Evolutionary conservation across 1,140 invertebrate genomes (phyloP), one percentile per base, ranked within the genome.

Genomic region (Rhagoletis zephyria): DNA sequence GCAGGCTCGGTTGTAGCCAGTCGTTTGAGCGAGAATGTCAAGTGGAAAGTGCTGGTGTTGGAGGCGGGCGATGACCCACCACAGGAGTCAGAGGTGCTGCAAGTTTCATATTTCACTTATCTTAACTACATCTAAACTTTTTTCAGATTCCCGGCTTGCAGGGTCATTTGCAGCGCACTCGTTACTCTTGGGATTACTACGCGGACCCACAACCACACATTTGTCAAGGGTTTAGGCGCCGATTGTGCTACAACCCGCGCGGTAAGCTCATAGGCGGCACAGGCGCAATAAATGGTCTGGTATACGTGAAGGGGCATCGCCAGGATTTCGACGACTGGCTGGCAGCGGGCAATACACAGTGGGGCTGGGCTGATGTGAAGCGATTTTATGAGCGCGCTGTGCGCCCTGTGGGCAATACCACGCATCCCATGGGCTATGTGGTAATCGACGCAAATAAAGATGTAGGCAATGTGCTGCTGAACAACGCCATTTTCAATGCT

Each of bases 231-330:
- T 95, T 96, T 95, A 93, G 93, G 64, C 93, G 94, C 45, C 90
- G 93, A n/a, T 93, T 93, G 42, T 95, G 96, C 90, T 95, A 96
- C 86, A 96, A 95, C 95, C 95, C 96, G 0, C 93, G 96, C 77
- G 96, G 96, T 2, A 97, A 96, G 92, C 96, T 96, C 0, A 94
- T 97, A 89, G 97, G 97, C 6, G 97, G 97, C 2, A 97, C 96
- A 0, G 97, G 96, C 74, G 96, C 96, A 0, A 92, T 98, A 0
- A 98, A 98, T 91, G 97, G 97, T 88, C 97, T 98, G 97, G 97
- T 98, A 61, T 97, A 97, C 89, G 96, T 97, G 0, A 12, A 97
- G 89, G 97, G 97, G 6, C 93, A 96, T 90, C 93, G 95, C 3
- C 89, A 91, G 12, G 97, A 98, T 90, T 98, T 96, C 90, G 95